Base-by-base conservation (phyloP, 1,140 invertebrate genomes). In the Melipona quadrifasciata region DNA sequence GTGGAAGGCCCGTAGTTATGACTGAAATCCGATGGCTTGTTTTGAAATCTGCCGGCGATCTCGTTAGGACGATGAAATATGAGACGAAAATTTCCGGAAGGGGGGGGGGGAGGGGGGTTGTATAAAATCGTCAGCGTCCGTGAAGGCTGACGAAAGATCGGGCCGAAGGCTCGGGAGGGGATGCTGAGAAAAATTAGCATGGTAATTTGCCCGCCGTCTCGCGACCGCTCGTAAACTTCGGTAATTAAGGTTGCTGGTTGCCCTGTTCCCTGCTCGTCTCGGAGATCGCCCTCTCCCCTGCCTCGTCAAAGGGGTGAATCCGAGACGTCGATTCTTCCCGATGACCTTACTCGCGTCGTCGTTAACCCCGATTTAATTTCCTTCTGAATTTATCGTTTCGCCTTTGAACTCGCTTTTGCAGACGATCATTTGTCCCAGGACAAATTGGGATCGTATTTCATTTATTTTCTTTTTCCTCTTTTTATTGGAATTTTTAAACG, bases 141-240 rank as follows among this genome's bases (percentile, higher is more conserved):
- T 90, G 86, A 86, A 91, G 85, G 81, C 51, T 55, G 77, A 77
- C 85, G 77, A 61, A 31, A 86, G 76, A 78, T 39, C 17, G 21
- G 80, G 72, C 27, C 74, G 74, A 57, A 19, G 17, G 19, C 64
- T 24, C 21, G 27, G n/a, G 61, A 16, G 39, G 24, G 57, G 70
- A 53, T 64, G 78, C 47, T 31, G 53, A 80, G 74, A 92, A 91
- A 90, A 93, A 93, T 93, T 93, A 93, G 92, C 90, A 93, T 93
- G 90, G 85, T 92, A 93, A 93, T 93, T 92, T 88, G 89, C 82
- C 87, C 77, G 71, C 68, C 83, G 73, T 80, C 39, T 47, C 80
- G 51, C 71, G 78, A 76, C 77, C 55, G 85, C 89, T 93, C 92
- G 91, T 93, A 92, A 93, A 93, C 90, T 92, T 93, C 87, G 81